A percentile compares a stretch with the other conserved stretches of the same genome.
These are phyloP conservation scores for Sebastes taczanowskii DNA, from an alignment of 2,797 vertebrate genomes.

Conservation along the genomic window DNA sequence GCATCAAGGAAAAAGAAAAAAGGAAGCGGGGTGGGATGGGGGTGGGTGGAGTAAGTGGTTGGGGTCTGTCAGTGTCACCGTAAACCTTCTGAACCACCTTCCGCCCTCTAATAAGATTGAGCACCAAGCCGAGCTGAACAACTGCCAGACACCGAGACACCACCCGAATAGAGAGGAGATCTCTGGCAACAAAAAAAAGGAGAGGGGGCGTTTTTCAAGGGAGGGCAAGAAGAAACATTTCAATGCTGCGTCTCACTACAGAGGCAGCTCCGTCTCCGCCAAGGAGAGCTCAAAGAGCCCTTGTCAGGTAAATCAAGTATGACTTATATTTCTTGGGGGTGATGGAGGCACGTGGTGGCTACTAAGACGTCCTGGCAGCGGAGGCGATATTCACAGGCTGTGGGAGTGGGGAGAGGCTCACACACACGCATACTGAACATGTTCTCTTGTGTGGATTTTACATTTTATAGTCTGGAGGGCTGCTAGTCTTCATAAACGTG, in stretches of 20 bases:
- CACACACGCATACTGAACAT: background rate
- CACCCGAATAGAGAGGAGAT: constrained; percentile 63
- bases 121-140: constrained; percentile 67
- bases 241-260: constrained; percentile 28
- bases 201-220: constrained; percentile 17
- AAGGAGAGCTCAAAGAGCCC: constrained; percentile 78
- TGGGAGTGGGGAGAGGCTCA: background rate
- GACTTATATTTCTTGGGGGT: constrained; percentile 81
- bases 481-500: background rate
- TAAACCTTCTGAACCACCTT: constrained; percentile 68
- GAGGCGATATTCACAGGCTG: constrained; percentile 38
- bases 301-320: constrained; percentile 81
- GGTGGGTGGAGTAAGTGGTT: constrained; percentile 32
- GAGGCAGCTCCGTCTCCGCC: constrained; percentile 47
- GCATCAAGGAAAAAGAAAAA: background rate
- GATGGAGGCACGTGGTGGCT: constrained; percentile 60
- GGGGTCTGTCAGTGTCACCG: constrained; percentile 61
- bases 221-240: constrained; percentile 48
- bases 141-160: constrained; percentile 69
- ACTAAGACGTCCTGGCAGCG: constrained; percentile 63
- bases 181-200: constrained; percentile 9
- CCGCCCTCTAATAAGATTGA: constrained; percentile 76
- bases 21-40: background rate
- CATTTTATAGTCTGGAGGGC: background rate
- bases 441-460: background rate